Evolutionary conservation across 2,888 invertebrate species (phyloP).

Genomic region (Caenorhabditis imperialis): DNA sequence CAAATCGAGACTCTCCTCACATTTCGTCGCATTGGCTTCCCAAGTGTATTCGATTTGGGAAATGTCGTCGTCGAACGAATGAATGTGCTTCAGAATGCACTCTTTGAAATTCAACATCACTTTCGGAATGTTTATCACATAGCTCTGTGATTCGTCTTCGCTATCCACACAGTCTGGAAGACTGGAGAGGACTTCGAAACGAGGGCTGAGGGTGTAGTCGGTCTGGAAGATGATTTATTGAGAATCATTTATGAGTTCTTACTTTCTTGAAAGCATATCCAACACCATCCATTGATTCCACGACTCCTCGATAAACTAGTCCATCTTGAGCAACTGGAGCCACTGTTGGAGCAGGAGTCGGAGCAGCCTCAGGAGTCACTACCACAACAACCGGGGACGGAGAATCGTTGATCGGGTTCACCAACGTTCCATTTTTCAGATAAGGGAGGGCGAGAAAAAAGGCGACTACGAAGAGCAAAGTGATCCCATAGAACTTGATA

Average conservation of each 20-base stretch:
- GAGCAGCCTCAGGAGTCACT: no score
- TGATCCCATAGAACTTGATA: no score
- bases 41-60: not conserved
- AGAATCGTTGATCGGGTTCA: no score
- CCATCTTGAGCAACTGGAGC: no score
- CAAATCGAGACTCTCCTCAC: not conserved
- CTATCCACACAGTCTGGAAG: constrained; percentile 1
- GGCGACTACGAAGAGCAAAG: no score
- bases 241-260: not conserved
- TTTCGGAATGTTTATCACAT: no score
- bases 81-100: not conserved
- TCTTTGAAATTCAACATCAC: not conserved
- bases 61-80: not conserved
- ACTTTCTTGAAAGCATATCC: not conserved
- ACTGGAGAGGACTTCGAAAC: not conserved
- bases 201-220: not conserved
- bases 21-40: not conserved
- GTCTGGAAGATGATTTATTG: no score
- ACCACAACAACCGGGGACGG: no score
- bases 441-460: no score
- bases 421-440: no score
- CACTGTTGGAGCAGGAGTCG: no score
- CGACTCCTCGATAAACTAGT: constrained; percentile 2
- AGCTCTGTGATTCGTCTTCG: no score
- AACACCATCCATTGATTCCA: constrained; percentile 7